These are phyloP conservation scores for Scytalopus superciliaris DNA, from an alignment of 2,113 vertebrate species.

Conservation along the genomic window DNA sequence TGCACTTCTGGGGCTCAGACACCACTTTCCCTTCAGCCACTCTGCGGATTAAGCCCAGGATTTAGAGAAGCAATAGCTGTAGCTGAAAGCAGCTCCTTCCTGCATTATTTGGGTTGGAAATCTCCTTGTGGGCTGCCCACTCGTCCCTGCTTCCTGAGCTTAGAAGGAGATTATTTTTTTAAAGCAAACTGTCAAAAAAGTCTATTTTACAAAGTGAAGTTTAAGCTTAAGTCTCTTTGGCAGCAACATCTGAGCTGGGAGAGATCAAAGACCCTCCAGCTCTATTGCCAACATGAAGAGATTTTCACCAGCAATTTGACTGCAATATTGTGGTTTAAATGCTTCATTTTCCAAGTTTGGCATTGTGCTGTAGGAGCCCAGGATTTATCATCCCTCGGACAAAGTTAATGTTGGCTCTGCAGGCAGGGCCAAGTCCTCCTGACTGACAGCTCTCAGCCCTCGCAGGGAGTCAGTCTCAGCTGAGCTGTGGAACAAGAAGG, in stretches of 20 bases:
- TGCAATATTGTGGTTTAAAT: not conserved
- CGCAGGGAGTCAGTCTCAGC: fast-evolving
- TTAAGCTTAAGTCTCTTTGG: slow-evolving; percentile 47
- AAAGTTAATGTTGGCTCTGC: not conserved
- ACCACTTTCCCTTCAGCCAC: fast-evolving
- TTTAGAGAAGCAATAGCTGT: not conserved
- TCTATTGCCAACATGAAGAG: not conserved
- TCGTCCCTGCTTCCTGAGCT: not conserved
- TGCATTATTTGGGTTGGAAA: not conserved
- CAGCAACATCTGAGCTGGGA: slow-evolving; percentile 34
- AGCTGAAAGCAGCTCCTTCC: not conserved
- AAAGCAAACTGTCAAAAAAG: slow-evolving; percentile 26
- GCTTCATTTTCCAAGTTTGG: not conserved
- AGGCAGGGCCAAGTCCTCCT: not conserved
- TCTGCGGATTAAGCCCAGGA: not conserved
- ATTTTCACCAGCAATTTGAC: not conserved
- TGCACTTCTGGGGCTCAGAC: fast-evolving
- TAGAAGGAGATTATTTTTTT: slow-evolving; percentile 36
- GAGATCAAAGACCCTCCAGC: slow-evolving; percentile 53
- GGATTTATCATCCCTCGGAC: not conserved
- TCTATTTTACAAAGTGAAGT: slow-evolving; percentile 48
- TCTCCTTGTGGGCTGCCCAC: not conserved
- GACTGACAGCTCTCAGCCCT: not conserved
- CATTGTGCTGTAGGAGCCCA: fast-evolving
- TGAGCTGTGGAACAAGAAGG: fast-evolving